Evolutionary conservation across 1,140 invertebrate species (phyloP).

Genomic region (Euura saliciscinereae): DNA sequence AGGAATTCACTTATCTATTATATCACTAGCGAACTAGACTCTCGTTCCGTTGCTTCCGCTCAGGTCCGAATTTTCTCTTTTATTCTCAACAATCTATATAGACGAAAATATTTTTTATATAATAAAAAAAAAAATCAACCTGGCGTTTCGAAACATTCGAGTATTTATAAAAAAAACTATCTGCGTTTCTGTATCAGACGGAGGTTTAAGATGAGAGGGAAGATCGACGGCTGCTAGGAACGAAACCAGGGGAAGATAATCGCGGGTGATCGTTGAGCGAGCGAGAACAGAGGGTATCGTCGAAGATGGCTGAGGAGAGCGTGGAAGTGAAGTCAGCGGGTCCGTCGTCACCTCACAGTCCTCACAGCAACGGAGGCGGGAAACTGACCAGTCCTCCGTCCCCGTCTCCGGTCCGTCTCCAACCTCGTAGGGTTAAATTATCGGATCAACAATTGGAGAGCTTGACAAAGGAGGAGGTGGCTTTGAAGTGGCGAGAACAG

Average conservation of each 20-base stretch:
- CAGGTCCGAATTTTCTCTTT: too few species aligned
- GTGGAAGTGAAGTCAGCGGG: conserved; percentile 50
- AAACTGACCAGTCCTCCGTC: conserved; percentile 48
- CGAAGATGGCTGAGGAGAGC: conserved; percentile 52
- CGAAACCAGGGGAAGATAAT: background rate
- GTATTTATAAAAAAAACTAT: background rate
- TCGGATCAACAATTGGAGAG: conserved; percentile 59
- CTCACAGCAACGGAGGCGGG: conserved; percentile 29
- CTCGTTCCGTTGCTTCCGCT: too few species aligned
- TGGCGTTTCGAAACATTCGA: too few species aligned
- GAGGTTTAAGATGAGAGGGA: conserved; percentile 2
- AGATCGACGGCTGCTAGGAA: background rate
- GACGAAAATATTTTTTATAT: too few species aligned
- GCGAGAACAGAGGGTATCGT: background rate
- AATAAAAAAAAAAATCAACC: too few species aligned
- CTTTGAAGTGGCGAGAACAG: conserved; percentile 62
- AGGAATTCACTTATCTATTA: too few species aligned
- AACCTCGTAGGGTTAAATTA: conserved; percentile 53
- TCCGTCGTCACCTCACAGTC: conserved; percentile 51
- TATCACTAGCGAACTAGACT: too few species aligned
- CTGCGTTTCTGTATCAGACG: background rate
- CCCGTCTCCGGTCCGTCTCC: conserved; percentile 33
- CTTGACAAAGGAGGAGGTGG: conserved; percentile 60
- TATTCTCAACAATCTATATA: too few species aligned
- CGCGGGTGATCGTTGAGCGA: background rate